A percentile compares a stretch with the other conserved stretches of the same genome.
Evolutionary conservation across 2,113 vertebrate genomes (phyloP).

Genomic region (Stigmatopora argus): DNA sequence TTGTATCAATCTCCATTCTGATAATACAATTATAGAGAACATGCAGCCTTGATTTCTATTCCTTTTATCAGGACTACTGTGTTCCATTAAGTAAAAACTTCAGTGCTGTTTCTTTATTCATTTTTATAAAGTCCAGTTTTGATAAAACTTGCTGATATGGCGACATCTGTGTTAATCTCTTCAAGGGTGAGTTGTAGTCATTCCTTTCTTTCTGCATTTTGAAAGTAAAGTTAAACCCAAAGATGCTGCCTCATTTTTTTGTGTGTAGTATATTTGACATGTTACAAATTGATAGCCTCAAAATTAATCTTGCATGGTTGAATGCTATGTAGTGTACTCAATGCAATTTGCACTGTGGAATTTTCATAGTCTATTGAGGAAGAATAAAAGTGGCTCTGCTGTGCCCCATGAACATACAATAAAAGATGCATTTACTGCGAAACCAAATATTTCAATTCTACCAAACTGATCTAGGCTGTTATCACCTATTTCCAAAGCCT

Average conservation of each 20-base stretch:
- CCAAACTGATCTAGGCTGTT: slow-evolving; percentile 38
- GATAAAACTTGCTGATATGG: not conserved
- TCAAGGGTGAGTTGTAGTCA: not conserved
- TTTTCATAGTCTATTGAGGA: slow-evolving; percentile 34
- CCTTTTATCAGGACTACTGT: not conserved
- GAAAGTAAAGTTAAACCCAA: not conserved
- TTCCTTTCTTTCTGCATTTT: not conserved
- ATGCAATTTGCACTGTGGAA: slow-evolving; percentile 16
- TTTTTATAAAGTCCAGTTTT: not conserved
- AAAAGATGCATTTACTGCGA: slow-evolving; percentile 33
- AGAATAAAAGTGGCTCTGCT: slow-evolving; percentile 26
- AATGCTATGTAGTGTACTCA: slow-evolving; percentile 6
- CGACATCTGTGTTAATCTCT: not conserved
- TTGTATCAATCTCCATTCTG: not conserved
- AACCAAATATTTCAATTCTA: slow-evolving; percentile 50
- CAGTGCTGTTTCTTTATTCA: not conserved
- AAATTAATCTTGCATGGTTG: not conserved
- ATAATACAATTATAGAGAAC: not conserved
- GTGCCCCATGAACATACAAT: slow-evolving; percentile 39
- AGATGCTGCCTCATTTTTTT: not conserved
- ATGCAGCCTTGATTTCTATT: not conserved
- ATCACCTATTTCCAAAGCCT: slow-evolving; percentile 42
- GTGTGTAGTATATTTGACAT: not conserved
- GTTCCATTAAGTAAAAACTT: not conserved
- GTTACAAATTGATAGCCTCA: not conserved